phyloP scores from a whole-genome alignment of 2,797 vertebrate species.

The Epinephelus awoara region DNA sequence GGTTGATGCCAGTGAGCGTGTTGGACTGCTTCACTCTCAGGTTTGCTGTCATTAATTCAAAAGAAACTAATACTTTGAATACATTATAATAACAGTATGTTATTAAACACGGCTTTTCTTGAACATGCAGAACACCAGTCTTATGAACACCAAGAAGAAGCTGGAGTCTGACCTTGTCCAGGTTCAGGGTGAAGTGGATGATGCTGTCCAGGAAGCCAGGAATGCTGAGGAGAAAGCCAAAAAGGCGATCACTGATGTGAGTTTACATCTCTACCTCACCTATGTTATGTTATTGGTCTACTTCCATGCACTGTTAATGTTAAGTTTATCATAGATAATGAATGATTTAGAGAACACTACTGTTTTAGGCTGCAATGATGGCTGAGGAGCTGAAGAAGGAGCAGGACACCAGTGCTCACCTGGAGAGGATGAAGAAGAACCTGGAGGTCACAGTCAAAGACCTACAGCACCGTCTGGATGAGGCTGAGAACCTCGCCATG shows the following conservation, averaged over 20 bases:
- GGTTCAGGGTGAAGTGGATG: constrained; percentile 89
- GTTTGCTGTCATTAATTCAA: constrained; percentile 37
- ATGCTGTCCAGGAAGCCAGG: constrained; percentile 88
- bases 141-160: constrained; percentile 87
- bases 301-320: no score
- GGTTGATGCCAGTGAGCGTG: constrained; percentile 87
- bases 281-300: no score
- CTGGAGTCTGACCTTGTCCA: constrained; percentile 88
- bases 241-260: constrained; percentile 92
- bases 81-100: no score
- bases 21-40: constrained; percentile 86
- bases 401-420: constrained; percentile 92
- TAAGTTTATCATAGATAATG: no score
- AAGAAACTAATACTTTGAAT: background rate
- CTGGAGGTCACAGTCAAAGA: constrained; percentile 91
- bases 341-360: background rate
- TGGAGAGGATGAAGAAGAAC: constrained; percentile 94
- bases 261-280: constrained; percentile 23
- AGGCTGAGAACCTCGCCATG: constrained; percentile 91
- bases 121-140: constrained; percentile 86
- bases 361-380: constrained; percentile 89
- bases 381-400: constrained; percentile 94
- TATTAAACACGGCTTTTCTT: background rate
- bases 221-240: constrained; percentile 94
- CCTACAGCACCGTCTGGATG: constrained; percentile 90